Percentiles rank a stretch among this genome's conserved stretches.
These are phyloP conservation scores for Caenorhabditis sp. DNA, from an alignment of 2,888 invertebrate species.

Conservation along the genomic window DNA sequence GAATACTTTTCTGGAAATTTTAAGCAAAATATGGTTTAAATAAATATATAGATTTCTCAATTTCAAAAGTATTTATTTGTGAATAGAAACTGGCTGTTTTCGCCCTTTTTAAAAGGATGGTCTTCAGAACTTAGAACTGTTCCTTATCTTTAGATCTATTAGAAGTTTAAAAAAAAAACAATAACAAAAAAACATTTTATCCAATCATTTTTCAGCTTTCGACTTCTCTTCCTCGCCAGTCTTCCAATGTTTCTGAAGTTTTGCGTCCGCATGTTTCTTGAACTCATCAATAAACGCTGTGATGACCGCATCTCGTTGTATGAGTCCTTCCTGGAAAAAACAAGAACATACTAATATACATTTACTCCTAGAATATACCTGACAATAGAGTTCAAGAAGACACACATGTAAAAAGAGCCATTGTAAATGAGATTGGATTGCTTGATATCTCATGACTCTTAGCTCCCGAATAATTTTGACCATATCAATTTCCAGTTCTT, in stretches of 20 bases:
- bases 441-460: slow-evolving; percentile 43
- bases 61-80: too few relatives aligned
- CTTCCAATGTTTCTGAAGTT: slow-evolving; percentile 36
- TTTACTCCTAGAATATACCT: neutral
- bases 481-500: slow-evolving; percentile 38
- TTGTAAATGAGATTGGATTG: slow-evolving; percentile 50
- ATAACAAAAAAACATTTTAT: too few relatives aligned
- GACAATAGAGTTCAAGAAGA: slow-evolving; percentile 42
- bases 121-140: too few relatives aligned
- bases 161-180: too few relatives aligned
- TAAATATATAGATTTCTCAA: too few relatives aligned
- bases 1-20: too few relatives aligned
- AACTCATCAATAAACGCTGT: slow-evolving; percentile 36
- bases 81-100: too few relatives aligned
- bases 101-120: too few relatives aligned
- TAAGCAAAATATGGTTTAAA: too few relatives aligned
- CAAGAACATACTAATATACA: neutral
- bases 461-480: slow-evolving; percentile 44
- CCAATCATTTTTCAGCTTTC: too few relatives aligned
- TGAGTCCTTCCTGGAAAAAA: slow-evolving; percentile 21
- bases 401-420: slow-evolving; percentile 48
- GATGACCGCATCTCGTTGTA: slow-evolving; percentile 21
- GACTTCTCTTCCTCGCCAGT: slow-evolving; percentile 18
- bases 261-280: slow-evolving; percentile 28
- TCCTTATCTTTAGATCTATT: too few relatives aligned